phyloP scores from a whole-genome alignment of 2,888 invertebrate species.

The Synergus laeviventris region DNA sequence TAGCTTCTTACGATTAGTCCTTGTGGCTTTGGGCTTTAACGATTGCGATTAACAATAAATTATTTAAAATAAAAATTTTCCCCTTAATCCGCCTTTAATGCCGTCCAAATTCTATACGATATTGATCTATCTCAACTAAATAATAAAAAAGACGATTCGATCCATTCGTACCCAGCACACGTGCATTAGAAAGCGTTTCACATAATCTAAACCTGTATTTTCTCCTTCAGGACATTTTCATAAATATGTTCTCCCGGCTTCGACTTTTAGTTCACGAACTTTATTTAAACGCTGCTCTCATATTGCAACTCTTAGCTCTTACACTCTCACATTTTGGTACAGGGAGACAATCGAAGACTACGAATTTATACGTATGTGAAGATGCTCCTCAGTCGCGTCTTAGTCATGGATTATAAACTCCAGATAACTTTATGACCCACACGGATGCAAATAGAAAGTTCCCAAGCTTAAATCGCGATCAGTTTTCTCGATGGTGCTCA shows the following conservation, averaged over 20 bases:
- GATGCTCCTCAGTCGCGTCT: neutral
- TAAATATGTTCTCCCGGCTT: slow-evolving; percentile 45
- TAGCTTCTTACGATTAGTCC: too few relatives aligned
- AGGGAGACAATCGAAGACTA: too few relatives aligned
- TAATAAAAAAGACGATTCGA: slow-evolving; percentile 8
- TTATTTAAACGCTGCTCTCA: slow-evolving; percentile 34
- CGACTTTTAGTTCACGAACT: slow-evolving; percentile 34
- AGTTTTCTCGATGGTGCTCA: neutral
- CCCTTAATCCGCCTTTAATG: too few relatives aligned
- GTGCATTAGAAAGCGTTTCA: slow-evolving; percentile 57
- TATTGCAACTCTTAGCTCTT: slow-evolving; percentile 7
- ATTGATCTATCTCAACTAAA: too few relatives aligned
- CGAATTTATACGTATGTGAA: too few relatives aligned
- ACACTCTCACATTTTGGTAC: too few relatives aligned
- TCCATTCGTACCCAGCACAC: slow-evolving; percentile 32
- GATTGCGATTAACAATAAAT: too few relatives aligned
- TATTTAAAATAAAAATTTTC: too few relatives aligned
- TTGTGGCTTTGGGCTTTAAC: too few relatives aligned
- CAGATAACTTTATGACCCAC: slow-evolving; percentile 49
- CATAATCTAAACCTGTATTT: slow-evolving; percentile 50
- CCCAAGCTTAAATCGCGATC: slow-evolving; percentile 43
- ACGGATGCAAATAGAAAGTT: slow-evolving; percentile 53
- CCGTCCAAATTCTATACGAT: too few relatives aligned
- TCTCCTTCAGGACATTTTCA: slow-evolving; percentile 49
- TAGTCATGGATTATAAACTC: slow-evolving; percentile 50